A percentile compares a stretch with the other conserved stretches of the same genome.
These are phyloP conservation scores for Pegoplata infirma DNA, from an alignment of 2,888 invertebrate species.

Conservation along the genomic window DNA sequence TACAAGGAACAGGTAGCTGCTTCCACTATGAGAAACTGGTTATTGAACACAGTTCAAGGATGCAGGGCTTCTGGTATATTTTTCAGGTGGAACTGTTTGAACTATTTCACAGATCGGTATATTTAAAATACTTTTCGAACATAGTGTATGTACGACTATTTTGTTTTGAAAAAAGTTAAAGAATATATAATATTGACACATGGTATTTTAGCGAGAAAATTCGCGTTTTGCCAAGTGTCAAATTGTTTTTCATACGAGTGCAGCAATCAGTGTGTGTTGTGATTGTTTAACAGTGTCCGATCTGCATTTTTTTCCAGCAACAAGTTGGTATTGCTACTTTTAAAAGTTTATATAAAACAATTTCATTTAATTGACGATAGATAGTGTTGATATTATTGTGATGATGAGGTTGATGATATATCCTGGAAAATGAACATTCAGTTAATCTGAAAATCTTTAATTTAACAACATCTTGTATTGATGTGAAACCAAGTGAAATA, in stretches of 20 bases:
- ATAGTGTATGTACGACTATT: neutral
- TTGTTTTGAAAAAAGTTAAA: conserved; percentile 28
- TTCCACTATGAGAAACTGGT: too few relatives aligned
- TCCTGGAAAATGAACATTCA: too few relatives aligned
- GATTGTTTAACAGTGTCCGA: conserved; percentile 37
- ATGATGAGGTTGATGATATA: neutral
- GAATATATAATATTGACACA: conserved; percentile 37
- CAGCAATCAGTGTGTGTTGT: conserved; percentile 22
- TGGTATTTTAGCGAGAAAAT: conserved; percentile 44
- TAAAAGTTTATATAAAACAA: conserved; percentile 11
- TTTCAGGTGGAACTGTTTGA: too few relatives aligned
- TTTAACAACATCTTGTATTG: too few relatives aligned
- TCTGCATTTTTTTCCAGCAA: conserved; percentile 5
- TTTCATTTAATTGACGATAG: conserved; percentile 51
- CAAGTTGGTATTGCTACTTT: conserved; percentile 50
- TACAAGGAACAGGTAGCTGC: too few relatives aligned
- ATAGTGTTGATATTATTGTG: conserved; percentile 16
- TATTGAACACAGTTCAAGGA: too few relatives aligned
- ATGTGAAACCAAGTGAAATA: too few relatives aligned
- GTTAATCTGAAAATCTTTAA: too few relatives aligned
- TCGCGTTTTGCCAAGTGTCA: conserved; percentile 56
- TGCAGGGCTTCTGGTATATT: too few relatives aligned
- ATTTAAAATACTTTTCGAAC: neutral
- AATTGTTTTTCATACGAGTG: conserved; percentile 31
- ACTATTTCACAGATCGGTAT: neutral